Evolutionary conservation across 2,888 invertebrate species (phyloP), one percentile per base, ranked within the genome.

Genomic region (Petrophora chlorosata): DNA sequence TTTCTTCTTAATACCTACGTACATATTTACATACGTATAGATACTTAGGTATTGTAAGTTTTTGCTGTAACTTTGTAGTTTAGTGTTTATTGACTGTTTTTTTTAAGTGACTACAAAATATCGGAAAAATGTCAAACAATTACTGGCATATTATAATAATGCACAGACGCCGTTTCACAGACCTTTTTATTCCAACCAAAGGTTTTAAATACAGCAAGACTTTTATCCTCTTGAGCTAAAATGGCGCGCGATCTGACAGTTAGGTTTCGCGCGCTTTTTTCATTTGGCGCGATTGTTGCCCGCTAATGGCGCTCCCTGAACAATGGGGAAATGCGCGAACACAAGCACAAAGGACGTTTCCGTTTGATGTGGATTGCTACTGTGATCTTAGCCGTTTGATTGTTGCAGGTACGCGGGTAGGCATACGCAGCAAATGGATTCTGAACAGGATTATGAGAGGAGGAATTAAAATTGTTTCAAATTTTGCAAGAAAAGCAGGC

Each of bases 171-270:
- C 13, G 10, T n/a, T 41, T 26, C 8, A 17, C 19, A 22, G 16
- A 8, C 25, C 25, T 33, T 30, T n/a, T 33, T 33, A 39, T 22
- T 34, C n/a, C 15, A 43, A 23, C 59, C 56, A 68, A 63, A 53
- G 45, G 50, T 55, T 57, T 56, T 55, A 60, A 57, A 57, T 41
- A 46, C 48, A 19, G 35, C 42, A 14, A 53, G 47, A 61, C 56
- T 58, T 58, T 56, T 36, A 61, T 47, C 48, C 61, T 53, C 71
- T 74, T 54, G 58, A 74, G 63, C 53, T 60, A 77, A 83, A 85
- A 85, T 79, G 82, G 82, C 82, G 80, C 77, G 78, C 83, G 82
- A 82, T 82, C 73, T 79, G 83, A 73, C 79, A 81, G 76, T 72
- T 67, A 66, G 73, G 67, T 81, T 81, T 79, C 78, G 75, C 80